These are phyloP conservation scores for Peucedramus taeniatus DNA, from an alignment of 2,113 vertebrate species.

Conservation along the genomic window DNA sequence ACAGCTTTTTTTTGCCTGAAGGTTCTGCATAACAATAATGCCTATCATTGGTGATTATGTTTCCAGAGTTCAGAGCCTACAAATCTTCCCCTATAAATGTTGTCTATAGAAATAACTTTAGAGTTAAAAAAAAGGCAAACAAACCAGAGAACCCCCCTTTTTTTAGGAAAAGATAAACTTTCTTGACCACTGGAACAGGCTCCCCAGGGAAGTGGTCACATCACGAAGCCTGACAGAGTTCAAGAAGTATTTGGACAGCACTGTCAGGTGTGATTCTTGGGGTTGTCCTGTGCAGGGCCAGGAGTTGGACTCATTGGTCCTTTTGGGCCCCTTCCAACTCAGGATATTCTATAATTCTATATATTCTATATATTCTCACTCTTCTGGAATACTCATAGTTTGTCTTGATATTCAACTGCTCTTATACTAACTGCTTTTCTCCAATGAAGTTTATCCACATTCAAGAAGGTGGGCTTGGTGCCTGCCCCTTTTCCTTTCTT, in stretches of 20 bases:
- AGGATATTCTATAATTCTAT: not conserved
- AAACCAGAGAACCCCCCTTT: no score
- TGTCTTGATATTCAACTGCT: not conserved
- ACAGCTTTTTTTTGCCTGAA: not conserved
- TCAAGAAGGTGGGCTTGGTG: not conserved
- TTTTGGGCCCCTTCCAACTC: not conserved
- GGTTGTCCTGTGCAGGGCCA: not conserved
- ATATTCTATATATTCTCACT: no score
- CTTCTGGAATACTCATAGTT: not conserved
- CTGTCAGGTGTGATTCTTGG: not conserved
- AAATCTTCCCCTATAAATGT: not conserved
- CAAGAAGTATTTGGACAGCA: not conserved
- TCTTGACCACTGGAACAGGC: not conserved
- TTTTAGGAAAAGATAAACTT: not conserved
- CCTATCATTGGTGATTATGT: not conserved
- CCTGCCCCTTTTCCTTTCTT: not conserved
- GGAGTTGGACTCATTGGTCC: not conserved
- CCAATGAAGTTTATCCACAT: not conserved
- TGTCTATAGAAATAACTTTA: not conserved
- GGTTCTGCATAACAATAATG: not conserved
- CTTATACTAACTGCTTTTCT: not conserved
- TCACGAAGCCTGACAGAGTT: not conserved
- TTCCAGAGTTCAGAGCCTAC: not conserved
- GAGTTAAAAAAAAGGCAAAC: not conserved
- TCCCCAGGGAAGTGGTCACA: not conserved